Evolutionary conservation across 2,888 invertebrate species (phyloP).

Genomic region (Emmelina monodactyla): DNA sequence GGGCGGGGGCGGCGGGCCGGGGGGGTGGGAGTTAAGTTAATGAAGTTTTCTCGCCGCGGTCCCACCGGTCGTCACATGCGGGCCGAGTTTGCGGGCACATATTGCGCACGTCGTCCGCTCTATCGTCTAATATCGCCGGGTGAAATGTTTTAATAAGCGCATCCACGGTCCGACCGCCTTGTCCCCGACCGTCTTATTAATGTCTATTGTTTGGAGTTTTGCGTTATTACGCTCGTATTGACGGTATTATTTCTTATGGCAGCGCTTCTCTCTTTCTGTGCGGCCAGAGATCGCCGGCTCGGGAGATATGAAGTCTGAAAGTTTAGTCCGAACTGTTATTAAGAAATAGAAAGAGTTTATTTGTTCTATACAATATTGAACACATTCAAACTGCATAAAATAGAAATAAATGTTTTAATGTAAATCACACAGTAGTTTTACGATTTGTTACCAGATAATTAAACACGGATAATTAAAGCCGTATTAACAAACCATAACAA

Average conservation of each 20-base stretch:
- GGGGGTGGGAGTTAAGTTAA: conserved; percentile 59
- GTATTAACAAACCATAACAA: no score
- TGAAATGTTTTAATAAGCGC: conserved; percentile 66
- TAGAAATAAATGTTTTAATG: no score
- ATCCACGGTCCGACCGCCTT: conserved; percentile 40
- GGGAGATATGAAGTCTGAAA: no score
- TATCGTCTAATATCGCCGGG: conserved; percentile 55
- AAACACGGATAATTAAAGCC: no score
- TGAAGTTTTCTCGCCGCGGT: conserved; percentile 67
- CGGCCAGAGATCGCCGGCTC: no score
- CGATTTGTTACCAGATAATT: no score
- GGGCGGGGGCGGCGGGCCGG: conserved; percentile 23
- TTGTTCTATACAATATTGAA: no score
- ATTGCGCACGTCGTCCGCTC: conserved; percentile 51
- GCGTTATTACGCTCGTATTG: conserved; percentile 40
- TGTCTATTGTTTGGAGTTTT: conserved; percentile 62
- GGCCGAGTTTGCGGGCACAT: conserved; percentile 57
- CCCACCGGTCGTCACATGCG: conserved; percentile 66
- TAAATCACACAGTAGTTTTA: no score
- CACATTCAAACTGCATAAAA: no score
- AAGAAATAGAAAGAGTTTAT: no score
- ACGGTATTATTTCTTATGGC: conserved; percentile 1
- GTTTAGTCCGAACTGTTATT: no score
- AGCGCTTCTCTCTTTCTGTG: no score
- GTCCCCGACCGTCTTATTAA: conserved; percentile 51